Conservation (phyloP, 35 echinoderm and acorn worm species). For the Lytechinus pictus region DNA sequence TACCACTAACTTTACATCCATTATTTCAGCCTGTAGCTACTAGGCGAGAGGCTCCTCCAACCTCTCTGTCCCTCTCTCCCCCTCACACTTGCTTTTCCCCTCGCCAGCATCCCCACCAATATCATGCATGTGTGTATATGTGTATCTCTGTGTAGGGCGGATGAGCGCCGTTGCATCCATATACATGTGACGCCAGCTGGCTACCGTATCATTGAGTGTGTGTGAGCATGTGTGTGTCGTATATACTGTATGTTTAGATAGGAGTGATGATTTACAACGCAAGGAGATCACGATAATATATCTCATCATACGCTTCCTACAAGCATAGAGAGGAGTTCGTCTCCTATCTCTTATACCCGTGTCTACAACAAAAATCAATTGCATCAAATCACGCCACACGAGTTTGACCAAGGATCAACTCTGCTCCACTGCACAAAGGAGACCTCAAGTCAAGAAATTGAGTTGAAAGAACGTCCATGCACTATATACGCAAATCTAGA, state of each 20-base stretch:
- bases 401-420: not conserved
- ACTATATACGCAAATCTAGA: not conserved
- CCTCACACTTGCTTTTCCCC: not conserved
- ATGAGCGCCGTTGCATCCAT: not conserved
- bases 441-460: not conserved
- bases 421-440: not conserved
- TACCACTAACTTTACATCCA: not conserved
- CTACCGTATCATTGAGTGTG: not conserved
- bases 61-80: not conserved
- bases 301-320: slow-evolving; percentile 9
- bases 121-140: not conserved
- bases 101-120: not conserved
- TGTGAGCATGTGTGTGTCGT: not conserved
- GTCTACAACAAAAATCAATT: slow-evolving; percentile 13
- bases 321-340: not conserved
- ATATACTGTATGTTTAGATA: slow-evolving; percentile 5
- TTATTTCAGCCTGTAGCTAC: not conserved
- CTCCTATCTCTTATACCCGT: not conserved
- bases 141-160: not conserved
- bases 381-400: slow-evolving; percentile 8
- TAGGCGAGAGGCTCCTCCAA: not conserved
- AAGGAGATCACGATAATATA: slow-evolving; percentile 19
- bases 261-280: not conserved
- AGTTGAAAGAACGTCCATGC: not conserved
- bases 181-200: not conserved